A percentile compares a stretch with the other conserved stretches of the same genome.
Conservation (phyloP, 2,888 invertebrate species). For the Phaonia tiefii region DNA sequence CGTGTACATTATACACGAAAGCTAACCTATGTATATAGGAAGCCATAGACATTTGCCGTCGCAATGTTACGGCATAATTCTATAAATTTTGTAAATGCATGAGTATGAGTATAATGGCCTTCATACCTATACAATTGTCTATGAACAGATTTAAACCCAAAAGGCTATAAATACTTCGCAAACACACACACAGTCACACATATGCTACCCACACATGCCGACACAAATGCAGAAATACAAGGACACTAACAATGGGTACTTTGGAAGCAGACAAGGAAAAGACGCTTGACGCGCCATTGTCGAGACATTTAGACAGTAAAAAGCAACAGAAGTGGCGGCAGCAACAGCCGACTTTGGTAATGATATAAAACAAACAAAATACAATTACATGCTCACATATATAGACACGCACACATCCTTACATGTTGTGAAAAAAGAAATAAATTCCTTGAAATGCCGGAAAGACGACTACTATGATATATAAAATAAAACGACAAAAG, state of each 20-base stretch:
- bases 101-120: not conserved
- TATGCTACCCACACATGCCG: not conserved
- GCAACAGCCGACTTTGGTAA: conserved; percentile 32
- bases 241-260: not conserved
- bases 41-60: conserved; percentile 6
- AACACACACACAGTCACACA: not conserved
- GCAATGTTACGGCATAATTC: conserved; percentile 10
- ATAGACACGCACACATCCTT: conserved; percentile 22
- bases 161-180: not conserved
- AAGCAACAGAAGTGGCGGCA: conserved; percentile 49
- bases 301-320: conserved; percentile 68
- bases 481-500: not conserved
- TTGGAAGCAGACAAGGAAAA: conserved; percentile 68
- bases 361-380: conserved; percentile 40
- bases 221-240: not conserved
- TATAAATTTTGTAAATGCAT: not conserved
- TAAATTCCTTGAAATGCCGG: conserved; percentile 15
- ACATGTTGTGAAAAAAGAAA: conserved; percentile 4
- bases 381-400: not conserved
- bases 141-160: not conserved
- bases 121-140: not conserved
- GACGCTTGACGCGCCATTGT: conserved; percentile 70
- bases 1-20: too few relatives aligned
- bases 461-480: not conserved
- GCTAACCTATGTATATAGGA: not conserved